Evolutionary conservation across 2,888 invertebrate genomes (phyloP).

Genomic region (Willowsia nigromaculata): DNA sequence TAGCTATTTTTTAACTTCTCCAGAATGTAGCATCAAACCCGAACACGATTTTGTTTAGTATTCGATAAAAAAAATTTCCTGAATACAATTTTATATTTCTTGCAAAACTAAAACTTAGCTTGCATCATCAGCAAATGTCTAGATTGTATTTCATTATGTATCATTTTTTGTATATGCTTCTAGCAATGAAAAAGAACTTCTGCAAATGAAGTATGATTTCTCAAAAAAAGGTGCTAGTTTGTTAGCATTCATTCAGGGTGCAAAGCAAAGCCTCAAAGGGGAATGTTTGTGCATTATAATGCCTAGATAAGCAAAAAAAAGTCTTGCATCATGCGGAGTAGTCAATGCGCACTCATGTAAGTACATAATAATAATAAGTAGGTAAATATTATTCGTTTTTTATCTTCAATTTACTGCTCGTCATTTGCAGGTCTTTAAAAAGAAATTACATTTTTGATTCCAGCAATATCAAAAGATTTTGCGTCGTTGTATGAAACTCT

Average conservation of each 20-base stretch:
- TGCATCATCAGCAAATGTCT: not conserved
- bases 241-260: not conserved
- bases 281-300: not conserved
- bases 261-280: too few species aligned
- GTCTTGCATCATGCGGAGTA: not conserved
- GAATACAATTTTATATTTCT: too few species aligned
- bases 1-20: not conserved
- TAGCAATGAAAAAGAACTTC: not conserved
- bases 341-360: not conserved
- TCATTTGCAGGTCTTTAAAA: not conserved
- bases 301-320: not conserved
- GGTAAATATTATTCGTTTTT: not conserved
- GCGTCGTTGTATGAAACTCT: not conserved
- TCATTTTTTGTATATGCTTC: not conserved
- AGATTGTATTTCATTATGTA: not conserved
- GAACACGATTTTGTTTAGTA: not conserved
- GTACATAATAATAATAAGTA: not conserved
- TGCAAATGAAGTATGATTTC: conserved; percentile 44
- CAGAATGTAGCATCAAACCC: not conserved
- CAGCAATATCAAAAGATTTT: not conserved
- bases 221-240: not conserved
- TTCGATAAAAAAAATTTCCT: too few species aligned
- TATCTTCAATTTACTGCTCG: not conserved
- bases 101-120: not conserved
- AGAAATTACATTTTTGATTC: not conserved